Base-by-base conservation (phyloP, 2,113 vertebrate species). In the Colaptes auratus region DNA sequence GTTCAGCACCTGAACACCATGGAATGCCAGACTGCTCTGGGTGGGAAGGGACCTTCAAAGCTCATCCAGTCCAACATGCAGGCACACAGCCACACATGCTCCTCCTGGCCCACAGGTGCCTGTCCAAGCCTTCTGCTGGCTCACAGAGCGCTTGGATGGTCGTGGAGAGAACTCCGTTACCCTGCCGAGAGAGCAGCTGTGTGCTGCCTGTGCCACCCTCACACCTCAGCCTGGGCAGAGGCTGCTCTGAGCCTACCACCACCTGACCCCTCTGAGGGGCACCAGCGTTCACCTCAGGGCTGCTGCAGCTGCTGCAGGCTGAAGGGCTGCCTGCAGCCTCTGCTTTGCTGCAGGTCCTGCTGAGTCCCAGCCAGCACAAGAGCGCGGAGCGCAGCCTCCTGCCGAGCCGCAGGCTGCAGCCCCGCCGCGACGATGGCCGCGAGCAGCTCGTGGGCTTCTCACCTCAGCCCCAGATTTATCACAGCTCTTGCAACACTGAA, bases 401-500 rank as follows among this genome's bases (percentile, higher is more conserved):
- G 96, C 73, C 12, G 69, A 94, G 92, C 75, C 59, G 0, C 88
- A 35, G 53, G 52, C 94, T 95, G 89, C 91, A 95, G 96, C 97
- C 96, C 87, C 31, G 60, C 88, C 95, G 84, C 95, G 97, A 97
- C 96, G 92, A 93, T 90, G 97, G 77, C 96, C 96, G 92, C 94
- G 96, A 96, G 94, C 93, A 97, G 96, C 97, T 97, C 97, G 97
- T 97, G 96, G 97, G 97, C 96, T 97, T 95, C 96, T 98, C 95
- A 63, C 97, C 97, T 98, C 98, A 97, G 96, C 94, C 95, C 95
- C 95, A 97, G 97, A 98, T 98, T 98, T 98, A 98, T 10, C 39
- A 12, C 39, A 39, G 44, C 44, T 94, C 88, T 96, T 98, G 96
- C 96, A 97, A 97, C 97, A 98, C 97, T 97, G 97, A 98, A 98